Evolutionary conservation across 2,113 vertebrate genomes (phyloP), one percentile per base, ranked within the genome.

Genomic region (Brachyistius frenatus): DNA sequence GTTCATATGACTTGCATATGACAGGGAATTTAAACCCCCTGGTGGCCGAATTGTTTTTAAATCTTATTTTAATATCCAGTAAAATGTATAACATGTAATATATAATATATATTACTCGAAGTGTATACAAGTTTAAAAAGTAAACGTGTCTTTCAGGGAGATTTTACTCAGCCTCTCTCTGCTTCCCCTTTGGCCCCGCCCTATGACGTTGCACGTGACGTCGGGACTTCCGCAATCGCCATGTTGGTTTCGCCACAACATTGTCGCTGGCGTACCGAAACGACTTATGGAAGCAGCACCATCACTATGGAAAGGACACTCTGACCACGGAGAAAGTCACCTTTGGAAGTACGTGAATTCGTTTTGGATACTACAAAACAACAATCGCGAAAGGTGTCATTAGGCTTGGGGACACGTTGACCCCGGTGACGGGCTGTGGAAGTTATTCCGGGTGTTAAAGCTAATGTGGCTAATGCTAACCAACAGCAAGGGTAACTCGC

Each of bases 381-480:
- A 0, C n/a, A 10, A 9, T 1, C 41, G 2, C 52, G 0, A 16
- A 35, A 44, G 23, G 41, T 44, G 41, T 52, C 49, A 14, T 5
- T n/a, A 2, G 23, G 5, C 3, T 16, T 52, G 23, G 4, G 1
- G 13, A 31, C 5, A 0, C 35, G 35, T 2, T 50, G 62, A 69
- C 61, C 53, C 64, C 65, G 36, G 30, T 14, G 49, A 5, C 2
- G 11, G 7, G 7, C 36, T 32, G 30, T 50, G 1, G 44, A 13
- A 31, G 15, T 2, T 9, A 4, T 2, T 39, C n/a, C 4, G 76
- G 53, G 71, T 32, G 63, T 78, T 68, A 66, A 37, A 23, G 74
- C 54, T 65, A 65, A 66, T 7, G 54, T 54, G n/a, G 80, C 84
- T 64, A 60, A 78, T 61, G 70, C 78, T 74, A 64, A 52, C 8